Evolutionary conservation across 2,888 invertebrate species (phyloP), one percentile per base, ranked within the genome.

Genomic region (Abrostola triplasia): DNA sequence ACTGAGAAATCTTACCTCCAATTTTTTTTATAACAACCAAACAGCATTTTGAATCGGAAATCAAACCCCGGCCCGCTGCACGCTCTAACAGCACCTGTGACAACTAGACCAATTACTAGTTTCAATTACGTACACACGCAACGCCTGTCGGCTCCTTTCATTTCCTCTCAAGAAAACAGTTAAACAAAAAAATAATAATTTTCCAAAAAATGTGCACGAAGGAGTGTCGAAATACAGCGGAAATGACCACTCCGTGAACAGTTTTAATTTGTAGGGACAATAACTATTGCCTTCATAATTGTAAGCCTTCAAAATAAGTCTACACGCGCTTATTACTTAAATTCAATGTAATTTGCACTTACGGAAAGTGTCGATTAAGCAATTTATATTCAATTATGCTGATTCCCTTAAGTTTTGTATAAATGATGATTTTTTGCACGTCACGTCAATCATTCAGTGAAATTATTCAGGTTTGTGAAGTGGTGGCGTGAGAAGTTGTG

Each of bases 241-340:
- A 84, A 78, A 75, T 77, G 70, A 73, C 75, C 70, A 70, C 80
- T 82, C 70, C 81, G 76, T 82, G 81, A 80, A 77, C 72, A 66
- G 49, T 65, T 73, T 77, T 77, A 77, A 78, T 80, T 79, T 71
- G 61, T 71, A 71, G 62, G 69, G 64, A 64, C 64, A 64, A 73
- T 67, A 74, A 76, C 79, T 59, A 79, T 73, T 64, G 59, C 67
- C 59, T 61, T 67, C 60, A 70, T 85, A 81, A 85, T 81, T 73
- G 70, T 66, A 60, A 59, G 63, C 72, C 72, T 70, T n/a, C n/a
- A 80, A 76, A 77, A 75, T 42, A 53, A 70, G 64, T 54, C 54
- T 59, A 61, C 50, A 36, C 48, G 51, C 62, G 67, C 65, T 57
- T 58, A 60, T 70, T 80, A 76, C 67, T 82, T 82, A 85, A 84